These are phyloP conservation scores for Drosophila longiperda DNA, from an alignment of 2,888 invertebrate genomes.

Conservation along the genomic window DNA sequence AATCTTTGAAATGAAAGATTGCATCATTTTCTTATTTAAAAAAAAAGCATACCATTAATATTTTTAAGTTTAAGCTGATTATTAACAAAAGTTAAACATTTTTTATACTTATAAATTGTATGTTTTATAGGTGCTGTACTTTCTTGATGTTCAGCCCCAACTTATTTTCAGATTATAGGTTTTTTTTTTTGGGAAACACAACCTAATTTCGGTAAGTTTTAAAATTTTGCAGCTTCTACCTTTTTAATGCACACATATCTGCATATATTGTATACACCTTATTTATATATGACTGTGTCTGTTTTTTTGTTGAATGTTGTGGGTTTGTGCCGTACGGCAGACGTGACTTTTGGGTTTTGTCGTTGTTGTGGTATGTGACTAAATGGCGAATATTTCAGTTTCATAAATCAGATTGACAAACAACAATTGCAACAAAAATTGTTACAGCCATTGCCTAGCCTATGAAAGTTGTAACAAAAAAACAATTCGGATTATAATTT, in stretches of 20 bases:
- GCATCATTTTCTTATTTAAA: not conserved
- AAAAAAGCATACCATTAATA: too few species aligned
- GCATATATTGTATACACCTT: not conserved
- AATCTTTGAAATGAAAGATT: not conserved
- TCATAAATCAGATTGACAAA: conserved; percentile 53
- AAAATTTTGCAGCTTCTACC: conserved; percentile 10
- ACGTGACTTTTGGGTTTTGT: conserved; percentile 64
- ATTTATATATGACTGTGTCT: not conserved
- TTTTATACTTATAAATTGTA: not conserved
- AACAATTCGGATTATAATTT: not conserved
- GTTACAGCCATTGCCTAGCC: not conserved
- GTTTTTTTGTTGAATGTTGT: not conserved
- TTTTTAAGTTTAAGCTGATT: not conserved
- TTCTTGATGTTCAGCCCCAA: not conserved
- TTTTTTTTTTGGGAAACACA: not conserved
- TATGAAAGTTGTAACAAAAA: not conserved
- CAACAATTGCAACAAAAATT: conserved; percentile 8
- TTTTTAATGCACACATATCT: not conserved
- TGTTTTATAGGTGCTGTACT: not conserved
- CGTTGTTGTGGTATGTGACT: conserved; percentile 61
- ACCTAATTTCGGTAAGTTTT: conserved; percentile 3
- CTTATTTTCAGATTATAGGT: not conserved
- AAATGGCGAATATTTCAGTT: conserved; percentile 60
- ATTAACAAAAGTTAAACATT: not conserved
- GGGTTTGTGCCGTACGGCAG: conserved; percentile 24